Evolutionary conservation across 2,113 vertebrate genomes (phyloP), one percentile per base, ranked within the genome.

Genomic region (Scytalopus superciliaris): DNA sequence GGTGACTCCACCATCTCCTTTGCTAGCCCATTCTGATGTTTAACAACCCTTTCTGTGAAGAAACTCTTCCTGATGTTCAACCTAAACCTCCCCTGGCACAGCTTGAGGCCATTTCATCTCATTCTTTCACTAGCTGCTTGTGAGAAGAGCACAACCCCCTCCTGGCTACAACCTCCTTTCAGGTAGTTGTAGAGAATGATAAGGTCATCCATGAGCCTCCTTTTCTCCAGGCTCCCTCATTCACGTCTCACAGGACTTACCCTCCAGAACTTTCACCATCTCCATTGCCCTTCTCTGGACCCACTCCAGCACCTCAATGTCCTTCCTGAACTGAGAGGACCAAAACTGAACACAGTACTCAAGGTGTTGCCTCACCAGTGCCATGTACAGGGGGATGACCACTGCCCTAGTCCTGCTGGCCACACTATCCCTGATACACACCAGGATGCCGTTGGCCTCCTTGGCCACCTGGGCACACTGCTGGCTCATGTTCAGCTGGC

Each of bases 241-340:
- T 18, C 0, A 0, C 31, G 31, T 9, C 31, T 35, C 0, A 1
- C 1, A 50, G 31, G 25, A 73, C 50, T 42, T 73, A 50, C 1
- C 1, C 14, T 88, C 42, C 42, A 80, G 17, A 40, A 21, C n/a
- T 31, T 50, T 33, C 31, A 56, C 9, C 14, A 35, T 31, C 25
- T 10, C 12, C 14, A 19, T 0, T 49, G 21, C 18, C 25, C 59
- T 49, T 37, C 35, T 47, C 42, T 27, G 25, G 35, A 80, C 31
- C 18, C 4, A 3, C 17, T 80, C 25, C 35, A 72, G 3, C 30
- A 40, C 19, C 35, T 35, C 35, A 56, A 4, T 23, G 59, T 17
- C 42, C 21, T 42, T 73, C 42, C 35, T 57, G 40, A 50, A 73
- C 14, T 42, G 25, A 73, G 9, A 5, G 21, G 9, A 7, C 16